A percentile compares a stretch with the other conserved stretches of the same genome.
Conservation (phyloP, 2,797 vertebrate genomes). For the Rhinella marina region DNA sequence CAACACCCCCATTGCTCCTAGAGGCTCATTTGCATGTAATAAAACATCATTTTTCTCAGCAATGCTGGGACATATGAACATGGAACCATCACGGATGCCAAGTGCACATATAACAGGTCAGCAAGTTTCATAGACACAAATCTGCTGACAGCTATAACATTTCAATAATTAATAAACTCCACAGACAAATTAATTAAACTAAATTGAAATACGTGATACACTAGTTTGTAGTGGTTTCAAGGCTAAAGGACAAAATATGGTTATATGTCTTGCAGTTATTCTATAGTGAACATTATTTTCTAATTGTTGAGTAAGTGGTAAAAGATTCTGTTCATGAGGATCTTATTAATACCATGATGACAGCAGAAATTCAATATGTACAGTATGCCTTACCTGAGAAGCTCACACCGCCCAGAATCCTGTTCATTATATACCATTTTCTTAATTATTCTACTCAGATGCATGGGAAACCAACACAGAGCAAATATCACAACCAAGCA, state of each 20-base stretch:
- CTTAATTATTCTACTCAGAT: constrained; percentile 92
- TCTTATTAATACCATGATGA: not conserved
- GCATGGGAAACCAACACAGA: constrained; percentile 97
- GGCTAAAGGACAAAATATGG: not conserved
- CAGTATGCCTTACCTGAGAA: constrained; percentile 76
- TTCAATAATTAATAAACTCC: too few species aligned
- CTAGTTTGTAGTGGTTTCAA: not conserved
- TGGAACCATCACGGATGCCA: too few species aligned
- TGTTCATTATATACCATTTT: constrained; percentile 77
- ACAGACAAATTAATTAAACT: too few species aligned
- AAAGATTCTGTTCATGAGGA: not conserved
- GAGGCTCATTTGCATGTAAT: too few species aligned
- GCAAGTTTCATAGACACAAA: too few species aligned
- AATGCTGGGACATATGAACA: too few species aligned
- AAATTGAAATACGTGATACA: too few species aligned
- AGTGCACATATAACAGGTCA: too few species aligned
- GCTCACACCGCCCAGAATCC: constrained; percentile 84
- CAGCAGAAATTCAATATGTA: not conserved
- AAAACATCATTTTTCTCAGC: too few species aligned
- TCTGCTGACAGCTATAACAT: too few species aligned
- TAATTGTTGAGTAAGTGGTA: not conserved
- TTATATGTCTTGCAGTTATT: too few species aligned
- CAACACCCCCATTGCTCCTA: too few species aligned
- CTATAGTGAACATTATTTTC: not conserved
- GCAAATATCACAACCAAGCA: constrained; percentile 96